Conservation (phyloP, 2,888 invertebrate genomes). For the Meteorus colon region DNA sequence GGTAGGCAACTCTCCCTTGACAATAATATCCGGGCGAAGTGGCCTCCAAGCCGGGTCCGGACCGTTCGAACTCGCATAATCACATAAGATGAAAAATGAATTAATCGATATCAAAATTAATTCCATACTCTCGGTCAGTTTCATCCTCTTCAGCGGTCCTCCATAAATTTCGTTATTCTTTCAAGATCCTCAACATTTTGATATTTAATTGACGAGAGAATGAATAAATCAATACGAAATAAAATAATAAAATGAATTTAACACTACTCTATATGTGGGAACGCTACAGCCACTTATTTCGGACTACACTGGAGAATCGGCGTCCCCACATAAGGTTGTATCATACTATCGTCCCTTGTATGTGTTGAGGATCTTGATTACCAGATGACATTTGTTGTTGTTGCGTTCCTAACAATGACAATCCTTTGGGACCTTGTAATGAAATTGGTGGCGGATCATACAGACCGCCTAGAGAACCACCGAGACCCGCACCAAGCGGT, state of each 20-base stretch:
- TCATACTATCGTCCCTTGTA: slow-evolving; percentile 96
- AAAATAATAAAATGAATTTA: background rate
- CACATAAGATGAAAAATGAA: slow-evolving; percentile 68
- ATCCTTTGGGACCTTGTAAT: slow-evolving; percentile 65
- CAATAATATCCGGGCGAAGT: slow-evolving; percentile 73
- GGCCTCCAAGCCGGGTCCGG: slow-evolving; percentile 83
- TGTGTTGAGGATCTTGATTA: slow-evolving; percentile 81
- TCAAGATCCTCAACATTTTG: slow-evolving; percentile 1
- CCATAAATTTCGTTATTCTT: background rate
- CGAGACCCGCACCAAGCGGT: slow-evolving; percentile 62
- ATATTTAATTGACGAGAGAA: background rate
- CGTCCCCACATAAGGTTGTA: slow-evolving; percentile 95
- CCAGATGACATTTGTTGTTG: slow-evolving; percentile 64
- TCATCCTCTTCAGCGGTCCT: background rate
- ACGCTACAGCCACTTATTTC: slow-evolving; percentile 83
- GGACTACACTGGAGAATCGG: slow-evolving; percentile 85
- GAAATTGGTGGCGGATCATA: slow-evolving; percentile 75
- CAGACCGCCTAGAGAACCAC: slow-evolving; percentile 72
- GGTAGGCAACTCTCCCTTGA: slow-evolving; percentile 67
- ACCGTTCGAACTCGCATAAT: slow-evolving; percentile 77
- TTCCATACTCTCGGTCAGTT: background rate
- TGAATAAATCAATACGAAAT: background rate
- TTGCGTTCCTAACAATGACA: slow-evolving; percentile 47
- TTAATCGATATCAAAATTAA: background rate
- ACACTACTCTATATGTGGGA: slow-evolving; percentile 66